phyloP scores from a whole-genome alignment of 2,797 vertebrate species.

The Perodicticus potto region DNA sequence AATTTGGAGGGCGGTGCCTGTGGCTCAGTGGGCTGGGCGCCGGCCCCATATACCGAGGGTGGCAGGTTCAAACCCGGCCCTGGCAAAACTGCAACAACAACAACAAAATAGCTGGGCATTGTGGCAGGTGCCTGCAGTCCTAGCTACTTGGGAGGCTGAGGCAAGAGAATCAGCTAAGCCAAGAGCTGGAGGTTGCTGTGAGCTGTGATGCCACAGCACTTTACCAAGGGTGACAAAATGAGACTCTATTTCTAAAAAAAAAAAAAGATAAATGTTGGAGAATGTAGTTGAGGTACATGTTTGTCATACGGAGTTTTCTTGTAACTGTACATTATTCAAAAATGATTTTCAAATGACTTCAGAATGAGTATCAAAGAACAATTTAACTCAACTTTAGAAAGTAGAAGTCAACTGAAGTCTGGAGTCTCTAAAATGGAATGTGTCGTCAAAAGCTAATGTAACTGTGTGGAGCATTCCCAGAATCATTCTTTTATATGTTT shows the following conservation, averaged over 20 bases:
- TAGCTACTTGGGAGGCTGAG: no score
- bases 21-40: no score
- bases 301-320: not conserved
- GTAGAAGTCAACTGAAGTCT: not conserved
- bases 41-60: no score
- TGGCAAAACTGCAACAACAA: no score
- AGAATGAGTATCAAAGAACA: constrained; percentile 4
- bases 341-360: constrained; percentile 14
- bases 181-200: no score
- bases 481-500: not conserved
- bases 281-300: not conserved
- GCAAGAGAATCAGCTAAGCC: no score
- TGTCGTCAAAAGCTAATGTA: not conserved
- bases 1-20: not conserved
- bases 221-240: no score
- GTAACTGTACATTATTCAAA: not conserved
- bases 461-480: not conserved
- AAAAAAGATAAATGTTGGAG: not conserved
- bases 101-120: no score
- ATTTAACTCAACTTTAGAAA: not conserved
- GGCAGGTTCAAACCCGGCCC: no score
- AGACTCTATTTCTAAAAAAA: no score
- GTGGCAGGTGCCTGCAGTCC: no score
- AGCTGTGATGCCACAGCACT: no score
- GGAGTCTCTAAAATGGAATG: not conserved